phyloP scores from a whole-genome alignment of 2,113 vertebrate genomes.

The Apistogramma diplotaenia region DNA sequence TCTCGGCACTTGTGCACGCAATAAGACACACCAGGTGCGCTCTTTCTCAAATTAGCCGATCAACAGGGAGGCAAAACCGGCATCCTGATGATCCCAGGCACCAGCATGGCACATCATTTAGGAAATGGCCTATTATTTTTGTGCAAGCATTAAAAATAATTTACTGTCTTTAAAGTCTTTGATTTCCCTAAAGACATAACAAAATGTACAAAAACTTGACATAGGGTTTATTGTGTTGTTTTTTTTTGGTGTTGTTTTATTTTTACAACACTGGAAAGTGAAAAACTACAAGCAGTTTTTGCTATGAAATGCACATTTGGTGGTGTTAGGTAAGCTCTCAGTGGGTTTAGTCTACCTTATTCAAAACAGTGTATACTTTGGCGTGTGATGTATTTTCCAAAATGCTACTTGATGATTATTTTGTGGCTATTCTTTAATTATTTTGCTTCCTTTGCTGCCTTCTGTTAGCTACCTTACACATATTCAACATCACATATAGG shows the following conservation, averaged over 20 bases:
- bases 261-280: background rate
- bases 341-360: background rate
- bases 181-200: constrained; percentile 68
- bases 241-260: too few species aligned
- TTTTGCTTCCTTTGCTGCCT: background rate
- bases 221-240: constrained; percentile 26
- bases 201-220: constrained; percentile 60
- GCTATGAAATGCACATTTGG: constrained; percentile 3
- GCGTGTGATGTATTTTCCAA: background rate
- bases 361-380: background rate
- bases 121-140: constrained; percentile 83
- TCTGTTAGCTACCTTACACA: background rate
- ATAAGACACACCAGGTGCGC: constrained; percentile 81
- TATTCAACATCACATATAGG: background rate
- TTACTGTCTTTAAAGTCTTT: constrained; percentile 74
- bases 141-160: constrained; percentile 80
- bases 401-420: background rate
- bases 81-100: constrained; percentile 74
- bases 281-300: constrained; percentile 6
- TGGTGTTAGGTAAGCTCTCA: background rate
- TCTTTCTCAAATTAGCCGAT: constrained; percentile 79
- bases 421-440: background rate
- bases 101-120: constrained; percentile 78
- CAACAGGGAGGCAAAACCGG: constrained; percentile 78
- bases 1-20: constrained; percentile 64